Conservation (phyloP, 2,113 vertebrate species). For the Lepisosteus osseus region DNA sequence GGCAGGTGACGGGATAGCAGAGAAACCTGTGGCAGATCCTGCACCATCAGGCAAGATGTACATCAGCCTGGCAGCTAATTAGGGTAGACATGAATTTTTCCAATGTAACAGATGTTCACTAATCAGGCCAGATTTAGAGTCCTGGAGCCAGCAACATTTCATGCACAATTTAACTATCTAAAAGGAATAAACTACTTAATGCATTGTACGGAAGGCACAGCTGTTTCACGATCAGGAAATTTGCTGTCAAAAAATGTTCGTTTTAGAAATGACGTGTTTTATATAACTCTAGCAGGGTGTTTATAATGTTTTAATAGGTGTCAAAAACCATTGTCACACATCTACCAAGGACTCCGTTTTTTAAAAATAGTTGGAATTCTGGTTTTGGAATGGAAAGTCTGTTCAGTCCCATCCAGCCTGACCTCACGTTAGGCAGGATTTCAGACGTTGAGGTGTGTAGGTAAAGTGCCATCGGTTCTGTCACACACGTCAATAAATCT, state of each 20-base stretch:
- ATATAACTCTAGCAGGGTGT: slow-evolving; percentile 98
- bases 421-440: no score
- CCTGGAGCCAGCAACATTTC: slow-evolving; percentile 98
- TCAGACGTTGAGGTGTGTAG: no score
- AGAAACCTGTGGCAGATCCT: slow-evolving; percentile 96
- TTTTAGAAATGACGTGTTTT: slow-evolving; percentile 93
- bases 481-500: no score
- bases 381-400: no score
- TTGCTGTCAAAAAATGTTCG: slow-evolving; percentile 89
- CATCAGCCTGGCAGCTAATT: slow-evolving; percentile 99
- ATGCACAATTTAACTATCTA: slow-evolving; percentile 99
- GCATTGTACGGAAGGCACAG: slow-evolving; percentile 99
- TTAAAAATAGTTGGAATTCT: no score
- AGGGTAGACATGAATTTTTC: slow-evolving; percentile 99
- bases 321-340: slow-evolving; percentile 83
- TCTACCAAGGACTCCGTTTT: slow-evolving; percentile 69
- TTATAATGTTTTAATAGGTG: slow-evolving; percentile 98
- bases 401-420: no score
- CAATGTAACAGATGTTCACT: slow-evolving; percentile 99
- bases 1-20: slow-evolving; percentile 93
- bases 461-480: no score
- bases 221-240: slow-evolving; percentile 98
- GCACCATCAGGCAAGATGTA: slow-evolving; percentile 97
- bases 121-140: slow-evolving; percentile 99
- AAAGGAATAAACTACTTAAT: slow-evolving; percentile 99